Evolutionary conservation across 2,888 invertebrate genomes (phyloP), one percentile per base, ranked within the genome.

Genomic region (Nematopogon swammerdamellus): DNA sequence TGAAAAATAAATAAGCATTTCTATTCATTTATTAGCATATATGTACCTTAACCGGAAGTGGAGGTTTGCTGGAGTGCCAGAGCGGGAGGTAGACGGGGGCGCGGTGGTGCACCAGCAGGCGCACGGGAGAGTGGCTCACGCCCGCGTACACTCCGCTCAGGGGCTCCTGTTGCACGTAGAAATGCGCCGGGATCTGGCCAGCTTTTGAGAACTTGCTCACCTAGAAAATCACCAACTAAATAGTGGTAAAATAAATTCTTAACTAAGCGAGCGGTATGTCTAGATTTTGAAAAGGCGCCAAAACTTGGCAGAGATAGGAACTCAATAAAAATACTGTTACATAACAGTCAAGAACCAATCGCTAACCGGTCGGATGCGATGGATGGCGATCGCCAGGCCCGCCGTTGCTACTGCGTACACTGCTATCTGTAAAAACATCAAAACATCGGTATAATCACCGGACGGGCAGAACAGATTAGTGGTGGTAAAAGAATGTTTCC

Each of bases 151-250:
- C 64, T 5, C 84, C 85, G 56, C 66, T 68, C 46, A 85, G 63
- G 1, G 74, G 67, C 57, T 80, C 73, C 65, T 77, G 80, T 17
- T 70, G 70, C 54, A 63, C 68, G 55, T 85, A 65, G 56, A 86
- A 85, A 57, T 79, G 80, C 42, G 72, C 70, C 51, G 86, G 85
- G 58, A 85, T 70, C 63, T 82, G 80, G 19, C 67, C 67, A 16
- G 84, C 82, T 59, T 79, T 83, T 30, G 79, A 81, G 62, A 85
- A 85, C 68, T 83, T 85, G 64, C 83, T 81, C 62, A 86, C 79
- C 85, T 85, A 62, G 50, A 48, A 51, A 20, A 47, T 48, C 47
- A 45, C 48, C 44, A 47, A 46, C 43, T 44, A 44, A 49, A 49
- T 29, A 17, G 45, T 50, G 48, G n/a, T n/a, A n/a, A n/a, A n/a